Base-by-base conservation (phyloP, 1,140 invertebrate species). In the Mactra quadrangularis region DNA sequence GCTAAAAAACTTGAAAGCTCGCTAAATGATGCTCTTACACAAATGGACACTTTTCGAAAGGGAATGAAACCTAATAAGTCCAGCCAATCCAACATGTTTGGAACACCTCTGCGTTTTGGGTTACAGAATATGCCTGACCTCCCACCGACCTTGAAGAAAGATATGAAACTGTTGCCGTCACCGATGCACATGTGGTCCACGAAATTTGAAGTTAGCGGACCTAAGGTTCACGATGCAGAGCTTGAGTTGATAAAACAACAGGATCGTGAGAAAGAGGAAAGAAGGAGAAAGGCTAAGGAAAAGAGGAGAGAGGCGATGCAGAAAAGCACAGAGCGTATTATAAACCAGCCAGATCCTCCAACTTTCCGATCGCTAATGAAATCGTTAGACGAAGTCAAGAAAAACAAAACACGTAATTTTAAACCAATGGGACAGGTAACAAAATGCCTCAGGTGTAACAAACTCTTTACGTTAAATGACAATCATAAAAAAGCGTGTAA, bases 351-450 rank as follows among this genome's bases (percentile, higher is more conserved):
- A 76, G 79, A 81, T 15, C 60, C 52, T 35, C 59, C 64, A 29
- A 72, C 85, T 64, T 85, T 85, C 62, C 55, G 78, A 29, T 84
- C 83, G 47, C 47, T 86, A 35, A 86, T 85, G 50, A 78, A 82
- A 66, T 81, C 84, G 17, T 38, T 87, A 47, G 87, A 87, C 41
- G 86, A 89, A 50, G 81, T 86, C 27, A 83, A 87, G 33, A 60
- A 60, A 31, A 68, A 57, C 60, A 76, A 68, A 60, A 50, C 13
- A 25, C 62, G 29, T 66, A 85, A 38, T 45, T 75, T 68, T n/a
- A 85, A 86, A 82, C 72, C 75, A 52, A 79, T 94, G 97, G 90
- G 95, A 96, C 96, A 94, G 93, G 94, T 93, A n/a, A 85, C 88
- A 38, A 90, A 94, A 94, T 93, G 89, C 74, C 78, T 91, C 31